A percentile compares a stretch with the other conserved stretches of the same genome.
Conservation (phyloP, 2,888 invertebrate species). For the Aleiodes alternator region DNA sequence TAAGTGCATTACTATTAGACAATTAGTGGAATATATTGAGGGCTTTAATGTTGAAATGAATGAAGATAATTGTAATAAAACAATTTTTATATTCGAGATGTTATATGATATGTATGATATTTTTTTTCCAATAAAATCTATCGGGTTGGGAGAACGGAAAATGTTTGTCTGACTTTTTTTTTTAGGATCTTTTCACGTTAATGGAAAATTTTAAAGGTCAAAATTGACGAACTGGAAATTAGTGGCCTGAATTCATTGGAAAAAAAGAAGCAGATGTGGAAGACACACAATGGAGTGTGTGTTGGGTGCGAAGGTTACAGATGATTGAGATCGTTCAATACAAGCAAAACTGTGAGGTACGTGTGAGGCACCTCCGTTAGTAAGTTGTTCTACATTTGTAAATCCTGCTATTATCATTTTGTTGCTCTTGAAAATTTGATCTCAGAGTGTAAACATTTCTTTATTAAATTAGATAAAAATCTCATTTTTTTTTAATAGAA, state of each 20-base stretch:
- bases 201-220: background rate
- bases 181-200: background rate
- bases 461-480: background rate
- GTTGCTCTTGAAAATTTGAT: conserved; percentile 35
- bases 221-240: background rate
- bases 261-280: background rate
- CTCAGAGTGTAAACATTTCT: background rate
- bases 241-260: conserved; percentile 15
- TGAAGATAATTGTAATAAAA: background rate
- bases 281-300: conserved; percentile 24
- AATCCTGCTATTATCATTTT: conserved; percentile 47
- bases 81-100: conserved; percentile 15
- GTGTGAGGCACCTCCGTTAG: conserved; percentile 53
- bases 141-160: background rate
- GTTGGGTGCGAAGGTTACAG: conserved; percentile 11
- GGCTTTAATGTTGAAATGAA: background rate
- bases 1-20: too few species aligned
- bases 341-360: conserved; percentile 21
- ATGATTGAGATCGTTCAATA: conserved; percentile 1
- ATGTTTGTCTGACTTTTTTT: background rate
- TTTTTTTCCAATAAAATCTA: conserved; percentile 21
- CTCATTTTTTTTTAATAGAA: too few species aligned
- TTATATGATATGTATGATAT: background rate
- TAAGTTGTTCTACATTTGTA: conserved; percentile 50
- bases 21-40: too few species aligned